A percentile compares a stretch with the other conserved stretches of the same genome.
These are phyloP conservation scores for Oreochromis niloticus DNA, from an alignment of 2,113 vertebrate genomes.

Conservation along the genomic window DNA sequence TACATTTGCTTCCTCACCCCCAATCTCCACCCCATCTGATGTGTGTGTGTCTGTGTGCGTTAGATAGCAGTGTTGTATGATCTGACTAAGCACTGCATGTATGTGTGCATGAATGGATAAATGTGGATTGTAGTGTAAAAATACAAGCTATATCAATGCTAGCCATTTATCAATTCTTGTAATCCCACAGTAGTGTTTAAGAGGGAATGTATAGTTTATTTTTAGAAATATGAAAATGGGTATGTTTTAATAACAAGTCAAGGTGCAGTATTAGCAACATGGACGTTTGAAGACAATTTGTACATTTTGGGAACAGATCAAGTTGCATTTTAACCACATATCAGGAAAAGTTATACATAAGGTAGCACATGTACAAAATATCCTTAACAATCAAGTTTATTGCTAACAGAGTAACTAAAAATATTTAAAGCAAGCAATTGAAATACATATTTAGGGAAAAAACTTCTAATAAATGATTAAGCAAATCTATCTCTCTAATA, in stretches of 20 bases:
- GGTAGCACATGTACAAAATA: not conserved
- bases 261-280: constrained; percentile 30
- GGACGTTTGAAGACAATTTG: constrained; percentile 9
- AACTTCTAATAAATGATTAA: not conserved
- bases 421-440: not conserved
- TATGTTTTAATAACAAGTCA: constrained; percentile 18
- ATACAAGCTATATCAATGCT: not conserved
- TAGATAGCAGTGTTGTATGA: not conserved
- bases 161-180: not conserved
- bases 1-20: not conserved
- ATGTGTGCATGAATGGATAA: not conserved
- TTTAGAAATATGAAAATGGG: constrained; percentile 22
- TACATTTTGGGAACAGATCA: constrained; percentile 2
- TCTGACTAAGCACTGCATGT: not conserved
- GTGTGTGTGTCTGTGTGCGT: not conserved
- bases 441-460: not conserved
- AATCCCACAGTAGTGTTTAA: not conserved
- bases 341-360: not conserved
- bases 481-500: not conserved
- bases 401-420: not conserved
- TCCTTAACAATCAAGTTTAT: not conserved
- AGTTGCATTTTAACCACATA: not conserved
- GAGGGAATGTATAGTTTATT: not conserved
- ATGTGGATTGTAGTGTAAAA: not conserved
- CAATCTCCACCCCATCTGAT: not conserved